Conservation (phyloP, 2,113 vertebrate genomes). For the Colinus virginianus region DNA sequence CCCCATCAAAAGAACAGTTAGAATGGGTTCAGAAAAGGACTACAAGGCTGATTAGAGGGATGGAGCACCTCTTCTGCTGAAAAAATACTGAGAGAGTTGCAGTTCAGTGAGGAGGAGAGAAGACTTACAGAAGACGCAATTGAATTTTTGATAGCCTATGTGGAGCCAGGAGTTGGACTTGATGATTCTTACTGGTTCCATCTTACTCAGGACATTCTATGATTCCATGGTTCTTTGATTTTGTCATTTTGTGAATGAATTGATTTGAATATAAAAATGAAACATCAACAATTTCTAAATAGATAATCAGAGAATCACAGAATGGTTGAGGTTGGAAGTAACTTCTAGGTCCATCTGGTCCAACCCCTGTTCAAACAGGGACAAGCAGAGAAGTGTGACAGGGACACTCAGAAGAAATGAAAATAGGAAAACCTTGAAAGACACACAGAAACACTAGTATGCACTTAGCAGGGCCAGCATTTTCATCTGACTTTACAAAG, state of each 20-base stretch:
- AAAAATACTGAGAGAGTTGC: neutral
- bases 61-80: neutral
- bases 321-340: neutral
- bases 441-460: neutral
- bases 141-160: neutral
- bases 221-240: neutral
- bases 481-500: neutral
- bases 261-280: neutral
- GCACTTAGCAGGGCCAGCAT: neutral
- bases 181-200: neutral
- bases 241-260: neutral
- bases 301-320: neutral
- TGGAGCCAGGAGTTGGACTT: neutral
- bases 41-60: neutral
- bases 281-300: neutral
- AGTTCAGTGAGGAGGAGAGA: neutral
- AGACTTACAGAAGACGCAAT: neutral
- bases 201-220: neutral
- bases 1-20: neutral
- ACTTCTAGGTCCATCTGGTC: neutral
- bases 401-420: neutral
- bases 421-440: accelerated
- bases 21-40: neutral
- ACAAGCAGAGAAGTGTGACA: neutral
- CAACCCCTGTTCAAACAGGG: neutral